Conservation (phyloP, 53 echinoderm and acorn worm species). For the Antedon mediterranea region DNA sequence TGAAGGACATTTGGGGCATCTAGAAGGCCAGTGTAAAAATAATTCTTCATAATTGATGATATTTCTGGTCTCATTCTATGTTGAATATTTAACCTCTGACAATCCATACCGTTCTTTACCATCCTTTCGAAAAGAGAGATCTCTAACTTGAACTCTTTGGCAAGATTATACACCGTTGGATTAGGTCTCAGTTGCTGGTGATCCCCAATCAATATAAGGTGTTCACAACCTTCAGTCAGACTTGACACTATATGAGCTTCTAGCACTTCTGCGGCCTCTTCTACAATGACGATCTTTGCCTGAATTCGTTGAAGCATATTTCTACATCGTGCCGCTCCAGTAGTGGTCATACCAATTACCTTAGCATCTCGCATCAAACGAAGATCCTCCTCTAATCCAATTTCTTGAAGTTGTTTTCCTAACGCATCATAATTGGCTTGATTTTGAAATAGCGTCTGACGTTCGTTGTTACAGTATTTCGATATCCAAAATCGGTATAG, state of each 20-base stretch:
- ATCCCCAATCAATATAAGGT: slow-evolving; percentile 89
- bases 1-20: slow-evolving; percentile 14
- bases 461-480: slow-evolving; percentile 18
- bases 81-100: slow-evolving; percentile 35
- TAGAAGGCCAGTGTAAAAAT: slow-evolving; percentile 47
- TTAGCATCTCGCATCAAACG: slow-evolving; percentile 22
- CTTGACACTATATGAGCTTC: slow-evolving; percentile 85
- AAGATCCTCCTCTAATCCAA: slow-evolving; percentile 43
- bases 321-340: slow-evolving; percentile 53
- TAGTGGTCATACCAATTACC: slow-evolving; percentile 69
- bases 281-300: slow-evolving; percentile 58
- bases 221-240: slow-evolving; percentile 44
- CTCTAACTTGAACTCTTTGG: slow-evolving; percentile 53
- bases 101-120: slow-evolving; percentile 69
- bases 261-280: slow-evolving; percentile 92
- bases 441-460: slow-evolving; percentile 10
- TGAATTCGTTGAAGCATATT: slow-evolving; percentile 45
- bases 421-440: slow-evolving; percentile 35
- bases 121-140: slow-evolving; percentile 84
- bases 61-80: slow-evolving; percentile 95
- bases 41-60: slow-evolving; percentile 31
- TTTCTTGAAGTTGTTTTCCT: slow-evolving; percentile 27
- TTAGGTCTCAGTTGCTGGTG: slow-evolving; percentile 90
- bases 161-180: slow-evolving; percentile 72
- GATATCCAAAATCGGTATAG: slow-evolving; percentile 70